These are phyloP conservation scores for Glyphotaelius pellucidus DNA, from an alignment of 2,888 invertebrate genomes.

Conservation along the genomic window DNA sequence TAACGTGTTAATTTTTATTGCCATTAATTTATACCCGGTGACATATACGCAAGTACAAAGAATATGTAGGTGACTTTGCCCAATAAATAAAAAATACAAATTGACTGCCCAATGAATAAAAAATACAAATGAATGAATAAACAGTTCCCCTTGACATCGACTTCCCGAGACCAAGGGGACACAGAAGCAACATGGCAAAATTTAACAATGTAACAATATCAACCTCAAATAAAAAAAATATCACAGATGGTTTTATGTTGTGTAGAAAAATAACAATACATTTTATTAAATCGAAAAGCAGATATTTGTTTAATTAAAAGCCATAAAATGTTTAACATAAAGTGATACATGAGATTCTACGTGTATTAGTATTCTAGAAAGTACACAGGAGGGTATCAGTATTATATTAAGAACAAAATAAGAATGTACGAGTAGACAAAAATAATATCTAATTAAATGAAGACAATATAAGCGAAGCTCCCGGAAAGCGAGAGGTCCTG, in stretches of 20 bases:
- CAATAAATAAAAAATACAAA: not conserved
- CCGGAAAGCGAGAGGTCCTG: no score
- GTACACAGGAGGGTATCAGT: no score
- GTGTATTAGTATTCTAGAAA: no score
- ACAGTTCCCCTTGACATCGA: not conserved
- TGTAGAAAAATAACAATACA: not conserved
- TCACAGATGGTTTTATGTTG: not conserved
- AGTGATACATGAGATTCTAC: no score
- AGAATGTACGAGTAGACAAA: no score
- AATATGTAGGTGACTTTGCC: not conserved
- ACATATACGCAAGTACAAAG: not conserved
- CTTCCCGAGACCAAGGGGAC: not conserved
- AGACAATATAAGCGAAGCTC: no score
- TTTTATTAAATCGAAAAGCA: not conserved
- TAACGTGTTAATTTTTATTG: not conserved
- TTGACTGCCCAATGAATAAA: not conserved
- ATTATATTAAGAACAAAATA: no score
- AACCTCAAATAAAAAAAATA: not conserved
- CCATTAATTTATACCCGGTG: not conserved
- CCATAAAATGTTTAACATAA: no score
- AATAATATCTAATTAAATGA: no score
- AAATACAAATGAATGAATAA: not conserved
- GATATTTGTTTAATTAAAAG: no score
- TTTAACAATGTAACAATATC: not conserved
- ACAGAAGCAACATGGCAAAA: not conserved